Evolutionary conservation across 2,888 invertebrate genomes (phyloP).

Genomic region (Lumbricus terrestris): DNA sequence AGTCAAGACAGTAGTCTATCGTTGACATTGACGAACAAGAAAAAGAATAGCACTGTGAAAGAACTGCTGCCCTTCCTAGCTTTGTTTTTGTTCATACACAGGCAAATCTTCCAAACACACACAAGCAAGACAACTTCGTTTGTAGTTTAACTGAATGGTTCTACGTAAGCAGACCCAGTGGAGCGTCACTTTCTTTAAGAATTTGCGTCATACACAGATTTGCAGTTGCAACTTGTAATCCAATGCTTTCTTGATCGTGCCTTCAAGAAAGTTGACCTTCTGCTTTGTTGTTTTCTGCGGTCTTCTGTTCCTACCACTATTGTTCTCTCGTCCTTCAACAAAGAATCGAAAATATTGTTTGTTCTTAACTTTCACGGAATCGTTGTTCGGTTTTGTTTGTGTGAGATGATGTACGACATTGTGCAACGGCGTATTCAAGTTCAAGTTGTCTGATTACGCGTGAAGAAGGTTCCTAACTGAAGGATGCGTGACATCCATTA

Average conservation of each 20-base stretch:
- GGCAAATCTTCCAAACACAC: too few species aligned
- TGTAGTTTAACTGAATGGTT: neutral
- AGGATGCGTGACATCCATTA: neutral
- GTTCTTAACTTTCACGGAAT: neutral
- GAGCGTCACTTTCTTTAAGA: neutral
- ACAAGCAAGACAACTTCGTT: too few species aligned
- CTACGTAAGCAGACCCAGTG: neutral
- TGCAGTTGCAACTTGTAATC: neutral
- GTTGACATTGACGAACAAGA: neutral
- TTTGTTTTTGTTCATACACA: too few species aligned
- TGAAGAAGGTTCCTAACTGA: neutral
- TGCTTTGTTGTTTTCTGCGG: neutral
- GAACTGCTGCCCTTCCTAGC: too few species aligned
- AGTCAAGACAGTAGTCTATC: too few species aligned
- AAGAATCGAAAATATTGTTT: neutral
- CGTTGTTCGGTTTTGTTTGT: neutral
- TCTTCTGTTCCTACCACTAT: neutral
- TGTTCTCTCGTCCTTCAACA: neutral
- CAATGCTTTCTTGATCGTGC: neutral
- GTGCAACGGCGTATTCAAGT: neutral
- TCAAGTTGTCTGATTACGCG: neutral
- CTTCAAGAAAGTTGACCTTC: neutral
- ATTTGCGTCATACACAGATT: neutral
- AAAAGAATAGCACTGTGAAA: neutral
- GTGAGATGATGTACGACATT: neutral